Evolutionary conservation across 2,888 invertebrate genomes (phyloP), one percentile per base, ranked within the genome.

Genomic region (Seira ritae): DNA sequence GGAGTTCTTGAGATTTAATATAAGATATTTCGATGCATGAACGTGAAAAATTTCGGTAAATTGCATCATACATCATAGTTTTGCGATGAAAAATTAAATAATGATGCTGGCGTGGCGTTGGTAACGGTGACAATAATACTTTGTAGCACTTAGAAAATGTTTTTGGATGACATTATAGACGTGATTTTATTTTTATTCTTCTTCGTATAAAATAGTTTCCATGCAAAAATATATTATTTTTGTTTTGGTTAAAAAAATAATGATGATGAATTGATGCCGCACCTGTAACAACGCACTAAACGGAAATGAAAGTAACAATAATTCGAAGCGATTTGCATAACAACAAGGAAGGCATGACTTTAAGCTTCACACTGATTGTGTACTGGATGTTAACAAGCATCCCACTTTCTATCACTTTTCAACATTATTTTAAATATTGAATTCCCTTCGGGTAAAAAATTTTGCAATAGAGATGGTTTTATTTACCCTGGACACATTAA

Each of bases 101-200:
- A 46, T 42, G 62, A 66, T 42, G 66, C 42, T 20, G 74, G 60
- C 31, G 73, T 74, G 42, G 62, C 31, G 42, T 74, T 74, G 74
- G 74, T 74, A 74, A 74, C 74, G 60, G 37, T 31, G 24, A 68
- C 42, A 74, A 74, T 74, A 74, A 62, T 74, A 72, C 72, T 55
- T 73, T 74, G 74, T 74, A 74, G 74, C 74, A 74, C 74, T 74
- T 60, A 42, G 37, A 69, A 65, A 74, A 74, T 74, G 37, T 74
- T 65, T 62, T 62, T 62, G 60, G 62, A 20, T 74, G 42, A 65
- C 8, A 15, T 72, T 55, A 15, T 72, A 50, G 20, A 74, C 65
- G 74, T 65, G 74, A 74, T 74, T 73, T 73, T 15, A 55, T 73
- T 22, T 72, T 23, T 42, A 19, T 31, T 31, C 31, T 31, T 31